Evolutionary conservation across 2,113 vertebrate genomes (phyloP), one percentile per base, ranked within the genome.

Genomic region (Terrapene triunguis): DNA sequence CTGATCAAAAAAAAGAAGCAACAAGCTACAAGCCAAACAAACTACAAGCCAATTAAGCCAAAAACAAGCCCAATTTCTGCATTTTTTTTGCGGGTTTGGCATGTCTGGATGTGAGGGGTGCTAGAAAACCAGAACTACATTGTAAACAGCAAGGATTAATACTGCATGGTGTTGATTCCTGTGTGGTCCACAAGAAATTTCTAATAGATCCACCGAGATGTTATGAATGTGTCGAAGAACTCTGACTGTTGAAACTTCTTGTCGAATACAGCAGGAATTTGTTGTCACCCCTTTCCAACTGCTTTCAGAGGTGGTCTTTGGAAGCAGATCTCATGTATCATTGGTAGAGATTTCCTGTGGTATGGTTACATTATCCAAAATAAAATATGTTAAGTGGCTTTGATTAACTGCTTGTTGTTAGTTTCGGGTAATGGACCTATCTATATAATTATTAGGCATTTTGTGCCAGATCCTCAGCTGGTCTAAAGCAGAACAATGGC

Each of bases 291-390:
- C 80, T 4, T 79, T 48, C 24, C 11, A 62, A 62, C 59, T 5
- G 0, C 21, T 78, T 50, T 48, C 47, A 76, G 80, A 82, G 44
- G 12, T 85, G 14, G 10, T 90, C 91, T 72, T 72, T 76, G 38
- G 48, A 90, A 12, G 5, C 85, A 7, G 32, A 21, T 85, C 80
- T 82, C 44, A 51, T 82, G 55, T 81, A 54, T 69, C 82, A 80
- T 21, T 57, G 93, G 57, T 59, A 82, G 65, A 88, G 54, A 53
- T 57, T 62, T 92, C 80, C n/a, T 74, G 9, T 78, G 17, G 38
- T 85, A 86, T 4, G 16, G 82, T 95, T 44, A 32, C 59, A 65
- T 69, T 80, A 42, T 74, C 29, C 47, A 29, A 51, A 95, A 85
- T 27, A 84, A 2, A 35, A 6, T 2, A 13, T 0, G 0, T 95